Base-by-base conservation (phyloP, 2,797 vertebrate species). In the Cynodonichthys magdalenae region DNA sequence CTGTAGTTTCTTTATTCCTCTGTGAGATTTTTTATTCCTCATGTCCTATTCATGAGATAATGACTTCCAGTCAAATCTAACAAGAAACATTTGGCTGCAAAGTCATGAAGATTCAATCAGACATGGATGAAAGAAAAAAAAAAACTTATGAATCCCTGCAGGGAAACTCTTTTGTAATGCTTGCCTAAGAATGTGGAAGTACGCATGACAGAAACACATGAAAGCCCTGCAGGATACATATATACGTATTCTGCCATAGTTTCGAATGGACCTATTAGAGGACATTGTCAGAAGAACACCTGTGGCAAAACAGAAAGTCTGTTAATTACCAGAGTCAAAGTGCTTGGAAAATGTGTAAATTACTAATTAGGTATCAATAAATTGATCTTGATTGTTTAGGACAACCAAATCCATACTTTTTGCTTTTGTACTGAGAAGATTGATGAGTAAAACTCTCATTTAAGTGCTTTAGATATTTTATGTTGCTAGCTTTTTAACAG, bases 1-100 rank as follows among this genome's bases (percentile, higher is more conserved):
- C 62, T 73, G 46, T 74, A 47, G 51, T 18, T 73, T 15, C 55
- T 9, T 66, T 55, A 66, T 69, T 54, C 70, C 66, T 49, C 56
- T 49, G 5, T n/a, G 31, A 56, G 42, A n/a, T 64, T 18, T 44
- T 27, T n/a, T 27, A 62, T 56, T 68, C 50, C 44, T 0, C 6
- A 52, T 66, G 53, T 62, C 44, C 52, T 65, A 53, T 75, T 72
- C 5, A 52, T 3, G 8, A 42, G 36, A 55, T 64, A 63, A 49
- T 29, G 10, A 28, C 20, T 20, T 60, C 17, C 6, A 47, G 12
- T 59, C 49, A 39, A 31, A 29, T n/a, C 45, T 55, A 55, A 36
- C 51, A 58, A 27, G 31, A 65, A 67, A 74, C 15, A 36, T 15
- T 29, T 51, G 53, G 15, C 7, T 39, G 52, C 34, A 18, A 69